Percentiles rank a stretch among this genome's conserved stretches.
Conservation (phyloP, 2,113 vertebrate genomes). For the Pan paniscus region DNA sequence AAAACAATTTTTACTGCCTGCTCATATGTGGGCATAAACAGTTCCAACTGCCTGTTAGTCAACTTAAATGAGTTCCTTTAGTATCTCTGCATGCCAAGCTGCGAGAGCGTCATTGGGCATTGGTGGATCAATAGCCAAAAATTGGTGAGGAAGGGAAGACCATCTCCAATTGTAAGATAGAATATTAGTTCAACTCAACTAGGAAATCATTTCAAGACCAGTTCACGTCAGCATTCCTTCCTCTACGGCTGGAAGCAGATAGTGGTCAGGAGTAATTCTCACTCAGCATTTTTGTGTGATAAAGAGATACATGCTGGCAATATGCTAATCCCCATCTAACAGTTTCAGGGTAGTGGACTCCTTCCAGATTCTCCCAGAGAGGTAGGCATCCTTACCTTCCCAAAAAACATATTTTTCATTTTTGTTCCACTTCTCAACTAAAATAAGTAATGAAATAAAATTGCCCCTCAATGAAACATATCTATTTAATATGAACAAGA, state of each 20-base stretch:
- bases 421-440: not conserved
- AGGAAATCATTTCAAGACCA: not conserved
- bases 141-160: not conserved
- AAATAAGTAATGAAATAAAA: not conserved
- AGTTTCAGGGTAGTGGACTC: not conserved
- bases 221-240: not conserved
- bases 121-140: not conserved
- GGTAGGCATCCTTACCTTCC: not conserved
- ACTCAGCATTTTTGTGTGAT: not conserved
- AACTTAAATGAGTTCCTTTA: not conserved
- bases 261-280: not conserved
- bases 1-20: not conserved
- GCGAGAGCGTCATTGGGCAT: not conserved
- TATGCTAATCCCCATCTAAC: not conserved
- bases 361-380: not conserved
- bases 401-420: not conserved
- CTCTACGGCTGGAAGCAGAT: not conserved
- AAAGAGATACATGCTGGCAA: not conserved
- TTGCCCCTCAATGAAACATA: not conserved
- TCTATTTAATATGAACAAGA: not conserved
- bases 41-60: not conserved
- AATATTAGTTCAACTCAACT: not conserved
- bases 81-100: not conserved
- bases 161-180: not conserved
- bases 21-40: not conserved